Evolutionary conservation across 2,888 invertebrate genomes (phyloP).

Genomic region (Drosophila rubida): DNA sequence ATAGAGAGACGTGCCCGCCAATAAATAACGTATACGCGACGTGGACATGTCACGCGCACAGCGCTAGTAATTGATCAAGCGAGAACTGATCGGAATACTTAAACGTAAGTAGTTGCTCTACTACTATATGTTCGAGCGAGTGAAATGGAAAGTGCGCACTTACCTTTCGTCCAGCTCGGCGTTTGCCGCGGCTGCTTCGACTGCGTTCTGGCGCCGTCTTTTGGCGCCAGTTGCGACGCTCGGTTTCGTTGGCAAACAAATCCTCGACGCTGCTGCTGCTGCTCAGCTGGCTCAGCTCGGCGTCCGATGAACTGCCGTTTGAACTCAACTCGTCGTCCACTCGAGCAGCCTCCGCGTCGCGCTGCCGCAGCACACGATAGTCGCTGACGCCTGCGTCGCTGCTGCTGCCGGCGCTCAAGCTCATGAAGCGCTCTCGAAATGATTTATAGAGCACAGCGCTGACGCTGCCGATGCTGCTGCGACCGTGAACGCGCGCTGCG

Average conservation of each 20-base stretch:
- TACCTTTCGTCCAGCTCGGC: conserved; percentile 53
- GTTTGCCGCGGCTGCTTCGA: conserved; percentile 1
- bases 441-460: conserved; percentile 67
- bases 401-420: conserved; percentile 39
- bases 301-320: conserved; percentile 36
- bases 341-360: conserved; percentile 68
- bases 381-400: conserved; percentile 33
- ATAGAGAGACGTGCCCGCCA: conserved; percentile 47
- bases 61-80: conserved; percentile 36
- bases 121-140: conserved; percentile 9
- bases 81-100: conserved; percentile 56
- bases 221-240: conserved; percentile 54
- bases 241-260: conserved; percentile 65
- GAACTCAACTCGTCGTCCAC: conserved; percentile 20
- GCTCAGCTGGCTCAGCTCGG: conserved; percentile 33
- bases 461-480: conserved; percentile 53
- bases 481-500: conserved; percentile 57
- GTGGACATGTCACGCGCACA: conserved; percentile 40
- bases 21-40: conserved; percentile 39
- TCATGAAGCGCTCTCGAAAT: conserved; percentile 66
- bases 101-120: conserved; percentile 23
- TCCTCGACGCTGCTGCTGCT: conserved; percentile 79
- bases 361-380: conserved; percentile 69
- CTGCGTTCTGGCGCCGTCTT: conserved; percentile 49
- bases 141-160: conserved; percentile 63